These are phyloP conservation scores for Bolborhynchus lineola DNA, from an alignment of 2,113 vertebrate genomes.

Conservation along the genomic window DNA sequence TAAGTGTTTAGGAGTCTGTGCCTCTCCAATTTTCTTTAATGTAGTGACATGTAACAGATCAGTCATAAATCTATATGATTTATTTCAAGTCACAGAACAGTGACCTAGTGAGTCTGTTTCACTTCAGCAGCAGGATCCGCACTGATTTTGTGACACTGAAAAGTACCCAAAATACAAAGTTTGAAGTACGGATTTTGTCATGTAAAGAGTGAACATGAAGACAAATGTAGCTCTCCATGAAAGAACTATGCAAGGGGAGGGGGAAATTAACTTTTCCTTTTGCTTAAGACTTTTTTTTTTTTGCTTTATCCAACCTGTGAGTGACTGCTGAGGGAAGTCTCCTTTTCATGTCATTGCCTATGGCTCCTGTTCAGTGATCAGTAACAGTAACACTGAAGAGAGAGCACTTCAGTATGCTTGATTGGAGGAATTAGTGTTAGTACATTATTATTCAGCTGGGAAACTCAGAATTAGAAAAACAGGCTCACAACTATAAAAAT, in stretches of 20 bases:
- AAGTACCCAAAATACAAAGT: not conserved
- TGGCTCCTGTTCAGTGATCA: not conserved
- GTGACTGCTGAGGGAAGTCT: not conserved
- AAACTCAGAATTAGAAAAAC: constrained; percentile 1
- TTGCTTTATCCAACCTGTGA: not conserved
- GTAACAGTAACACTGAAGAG: not conserved
- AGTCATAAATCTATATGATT: not conserved
- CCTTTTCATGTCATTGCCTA: not conserved
- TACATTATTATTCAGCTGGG: not conserved
- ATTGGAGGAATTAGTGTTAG: not conserved
- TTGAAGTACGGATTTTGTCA: not conserved
- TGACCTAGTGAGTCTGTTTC: not conserved
- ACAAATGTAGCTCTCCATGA: not conserved
- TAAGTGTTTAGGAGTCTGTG: not conserved
- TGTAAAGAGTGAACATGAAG: not conserved
- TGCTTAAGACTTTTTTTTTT: not conserved
- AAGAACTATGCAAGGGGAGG: not conserved
- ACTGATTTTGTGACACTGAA: not conserved
- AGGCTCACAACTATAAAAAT: not conserved
- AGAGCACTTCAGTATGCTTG: not conserved
- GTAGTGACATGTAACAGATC: not conserved
- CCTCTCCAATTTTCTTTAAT: not conserved
- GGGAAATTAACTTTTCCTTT: not conserved
- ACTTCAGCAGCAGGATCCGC: not conserved
- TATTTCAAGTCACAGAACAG: not conserved